A percentile compares a stretch with the other conserved stretches of the same genome.
Evolutionary conservation across 2,113 vertebrate species (phyloP).

Genomic region (Eptatretus burgeri): DNA sequence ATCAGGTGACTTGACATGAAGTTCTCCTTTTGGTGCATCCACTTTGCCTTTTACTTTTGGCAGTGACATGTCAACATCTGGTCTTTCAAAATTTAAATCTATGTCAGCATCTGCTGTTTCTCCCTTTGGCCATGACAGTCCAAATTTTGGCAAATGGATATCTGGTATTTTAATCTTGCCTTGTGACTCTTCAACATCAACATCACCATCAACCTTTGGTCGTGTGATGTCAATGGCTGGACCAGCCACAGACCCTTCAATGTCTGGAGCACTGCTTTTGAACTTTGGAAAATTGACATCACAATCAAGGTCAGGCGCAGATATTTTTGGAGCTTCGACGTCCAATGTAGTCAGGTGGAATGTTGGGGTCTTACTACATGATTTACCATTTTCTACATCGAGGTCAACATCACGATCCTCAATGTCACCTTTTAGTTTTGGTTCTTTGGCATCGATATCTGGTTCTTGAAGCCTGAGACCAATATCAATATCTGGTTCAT

Average conservation of each 20-base stretch:
- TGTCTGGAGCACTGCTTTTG: too few species aligned
- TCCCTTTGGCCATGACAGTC: too few species aligned
- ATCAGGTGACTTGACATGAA: too few species aligned
- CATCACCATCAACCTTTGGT: background rate
- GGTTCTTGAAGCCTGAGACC: background rate
- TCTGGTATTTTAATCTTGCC: too few species aligned
- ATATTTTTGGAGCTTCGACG: slow-evolving; percentile 1
- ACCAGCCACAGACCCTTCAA: too few species aligned
- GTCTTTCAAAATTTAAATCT: too few species aligned
- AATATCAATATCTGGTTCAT: background rate
- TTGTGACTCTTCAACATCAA: background rate
- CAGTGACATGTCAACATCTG: too few species aligned
- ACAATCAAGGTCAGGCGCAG: background rate
- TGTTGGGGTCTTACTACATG: slow-evolving; percentile 9
- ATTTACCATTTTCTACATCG: slow-evolving; percentile 11
- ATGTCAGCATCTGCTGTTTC: too few species aligned
- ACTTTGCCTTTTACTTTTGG: too few species aligned
- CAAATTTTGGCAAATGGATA: too few species aligned
- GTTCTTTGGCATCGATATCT: too few species aligned
- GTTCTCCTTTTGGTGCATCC: too few species aligned
- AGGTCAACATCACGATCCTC: background rate
- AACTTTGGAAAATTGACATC: background rate
- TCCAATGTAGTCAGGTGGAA: slow-evolving; percentile 8
- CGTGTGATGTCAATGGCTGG: slow-evolving; percentile 1
- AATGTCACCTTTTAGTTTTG: background rate